These are phyloP conservation scores for Glyptemys insculpta DNA, from an alignment of 2,797 vertebrate genomes.

Conservation along the genomic window DNA sequence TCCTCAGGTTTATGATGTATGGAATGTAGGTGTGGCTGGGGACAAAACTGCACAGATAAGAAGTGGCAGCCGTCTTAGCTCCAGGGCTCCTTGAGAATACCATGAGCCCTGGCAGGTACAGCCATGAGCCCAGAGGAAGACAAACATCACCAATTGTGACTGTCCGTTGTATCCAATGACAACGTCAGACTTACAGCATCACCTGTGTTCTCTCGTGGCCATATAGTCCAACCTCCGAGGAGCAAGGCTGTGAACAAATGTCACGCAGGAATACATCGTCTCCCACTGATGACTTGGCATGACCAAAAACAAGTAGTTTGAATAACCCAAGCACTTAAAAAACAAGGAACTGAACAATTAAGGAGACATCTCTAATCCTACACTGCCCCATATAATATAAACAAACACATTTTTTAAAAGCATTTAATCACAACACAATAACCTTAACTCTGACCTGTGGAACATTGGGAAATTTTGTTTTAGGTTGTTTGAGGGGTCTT, in stretches of 20 bases:
- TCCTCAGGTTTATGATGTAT: background rate
- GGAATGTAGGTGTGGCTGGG: background rate
- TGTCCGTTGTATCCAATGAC: too few relatives aligned
- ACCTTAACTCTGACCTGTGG: background rate
- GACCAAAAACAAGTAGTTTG: background rate
- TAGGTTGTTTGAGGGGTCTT: too few relatives aligned
- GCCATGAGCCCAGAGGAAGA: background rate
- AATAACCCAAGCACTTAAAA: background rate
- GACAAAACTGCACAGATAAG: background rate
- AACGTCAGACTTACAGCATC: too few relatives aligned
- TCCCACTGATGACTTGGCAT: too few relatives aligned
- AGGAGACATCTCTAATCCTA: background rate
- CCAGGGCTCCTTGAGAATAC: background rate
- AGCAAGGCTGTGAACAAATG: too few relatives aligned
- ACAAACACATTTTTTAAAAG: background rate
- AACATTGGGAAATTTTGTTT: background rate
- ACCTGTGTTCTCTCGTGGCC: too few relatives aligned
- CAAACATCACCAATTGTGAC: too few relatives aligned
- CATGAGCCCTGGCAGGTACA: background rate
- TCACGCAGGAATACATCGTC: too few relatives aligned
- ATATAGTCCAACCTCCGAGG: too few relatives aligned
- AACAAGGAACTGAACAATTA: background rate
- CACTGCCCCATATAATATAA: background rate
- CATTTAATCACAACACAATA: background rate
- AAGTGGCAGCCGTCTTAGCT: background rate